Evolutionary conservation across 2,113 vertebrate species (phyloP).

Genomic region (Corythoichthys intestinalis): DNA sequence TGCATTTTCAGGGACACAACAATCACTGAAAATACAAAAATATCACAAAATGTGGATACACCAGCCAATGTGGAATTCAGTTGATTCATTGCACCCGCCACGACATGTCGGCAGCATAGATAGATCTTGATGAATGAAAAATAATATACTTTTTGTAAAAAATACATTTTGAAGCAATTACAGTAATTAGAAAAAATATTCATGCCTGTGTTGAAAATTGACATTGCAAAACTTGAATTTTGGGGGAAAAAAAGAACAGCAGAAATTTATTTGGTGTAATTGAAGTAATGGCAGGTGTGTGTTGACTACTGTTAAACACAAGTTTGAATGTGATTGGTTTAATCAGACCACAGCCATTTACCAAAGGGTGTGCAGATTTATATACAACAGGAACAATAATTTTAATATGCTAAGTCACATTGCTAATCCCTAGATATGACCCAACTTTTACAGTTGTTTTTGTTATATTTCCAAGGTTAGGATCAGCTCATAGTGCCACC

Average conservation of each 20-base stretch:
- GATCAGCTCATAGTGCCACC: no score
- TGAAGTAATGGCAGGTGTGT: not conserved
- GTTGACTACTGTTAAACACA: not conserved
- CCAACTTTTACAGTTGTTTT: constrained; percentile 1
- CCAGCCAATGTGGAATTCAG: not conserved
- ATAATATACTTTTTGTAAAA: not conserved
- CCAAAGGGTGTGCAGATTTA: no score
- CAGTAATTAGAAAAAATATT: not conserved
- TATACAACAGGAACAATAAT: no score
- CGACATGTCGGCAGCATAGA: not conserved
- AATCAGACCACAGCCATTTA: not conserved
- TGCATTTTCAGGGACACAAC: no score
- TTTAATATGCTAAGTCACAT: no score
- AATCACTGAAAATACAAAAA: not conserved
- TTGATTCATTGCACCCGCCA: not conserved
- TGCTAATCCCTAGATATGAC: not conserved
- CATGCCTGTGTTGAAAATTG: not conserved
- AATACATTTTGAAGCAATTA: not conserved
- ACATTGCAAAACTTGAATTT: not conserved
- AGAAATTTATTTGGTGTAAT: not conserved
- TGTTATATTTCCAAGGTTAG: no score
- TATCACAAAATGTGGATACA: not conserved
- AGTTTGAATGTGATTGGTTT: not conserved
- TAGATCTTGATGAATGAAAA: no score
- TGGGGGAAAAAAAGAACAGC: not conserved